Conservation (phyloP, 2,888 invertebrate genomes). For the Eustalomyia histrio region DNA sequence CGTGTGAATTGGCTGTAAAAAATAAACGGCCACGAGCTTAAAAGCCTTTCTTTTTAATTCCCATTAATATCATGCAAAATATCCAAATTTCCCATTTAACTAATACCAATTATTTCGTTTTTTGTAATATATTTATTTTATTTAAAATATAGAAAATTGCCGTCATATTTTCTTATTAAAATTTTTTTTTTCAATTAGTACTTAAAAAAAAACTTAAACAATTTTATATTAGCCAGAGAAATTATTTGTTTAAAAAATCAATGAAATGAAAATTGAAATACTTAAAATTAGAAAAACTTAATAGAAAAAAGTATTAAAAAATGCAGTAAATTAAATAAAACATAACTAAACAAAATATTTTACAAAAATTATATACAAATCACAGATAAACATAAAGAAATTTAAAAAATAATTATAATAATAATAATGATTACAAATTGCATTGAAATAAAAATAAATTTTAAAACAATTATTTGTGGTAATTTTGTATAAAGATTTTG, state of each 20-base stretch:
- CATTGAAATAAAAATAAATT: constrained; percentile 1
- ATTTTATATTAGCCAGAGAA: constrained; percentile 33
- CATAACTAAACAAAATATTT: constrained; percentile 48
- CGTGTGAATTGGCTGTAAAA: too few species aligned
- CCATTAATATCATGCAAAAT: too few species aligned
- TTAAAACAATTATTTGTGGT: too few species aligned
- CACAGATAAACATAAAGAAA: constrained; percentile 61
- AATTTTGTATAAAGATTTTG: too few species aligned
- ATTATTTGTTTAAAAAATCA: constrained; percentile 26
- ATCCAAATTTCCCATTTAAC: too few species aligned
- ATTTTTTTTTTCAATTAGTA: constrained; percentile 7
- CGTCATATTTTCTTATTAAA: constrained; percentile 38
- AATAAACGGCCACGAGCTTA: too few species aligned
- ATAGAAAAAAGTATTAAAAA: constrained; percentile 40
- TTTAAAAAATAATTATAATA: constrained; percentile 17
- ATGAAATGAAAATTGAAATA: constrained; percentile 53
- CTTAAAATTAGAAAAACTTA: constrained; percentile 55
- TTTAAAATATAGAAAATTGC: constrained; percentile 26
- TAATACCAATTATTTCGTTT: too few species aligned
- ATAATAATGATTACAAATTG: constrained; percentile 43
- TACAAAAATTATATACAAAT: constrained; percentile 60
- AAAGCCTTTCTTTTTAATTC: too few species aligned
- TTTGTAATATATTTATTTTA: too few species aligned
- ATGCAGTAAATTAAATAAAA: constrained; percentile 49
- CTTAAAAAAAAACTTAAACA: constrained; percentile 44